phyloP scores from a whole-genome alignment of 2,888 invertebrate genomes.

The Anticlea derivata region DNA sequence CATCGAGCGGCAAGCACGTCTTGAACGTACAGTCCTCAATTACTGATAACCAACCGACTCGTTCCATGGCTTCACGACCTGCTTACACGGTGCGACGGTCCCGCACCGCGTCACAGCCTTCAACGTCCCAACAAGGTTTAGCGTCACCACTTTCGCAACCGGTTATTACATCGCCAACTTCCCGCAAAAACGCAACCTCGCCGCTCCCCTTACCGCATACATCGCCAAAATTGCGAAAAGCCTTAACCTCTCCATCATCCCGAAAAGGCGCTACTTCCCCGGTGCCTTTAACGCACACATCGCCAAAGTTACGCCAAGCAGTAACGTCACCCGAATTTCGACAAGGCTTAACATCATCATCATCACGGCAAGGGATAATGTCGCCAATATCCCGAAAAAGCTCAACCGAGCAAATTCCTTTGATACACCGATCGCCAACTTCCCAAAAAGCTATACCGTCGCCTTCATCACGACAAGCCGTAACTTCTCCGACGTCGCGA shows the following conservation, averaged over 20 bases:
- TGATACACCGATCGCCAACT: constrained; percentile 6
- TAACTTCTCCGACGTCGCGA: background rate
- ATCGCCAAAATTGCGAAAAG: background rate
- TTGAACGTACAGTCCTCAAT: background rate
- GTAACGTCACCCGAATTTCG: background rate
- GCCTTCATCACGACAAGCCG: background rate
- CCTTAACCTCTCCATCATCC: background rate
- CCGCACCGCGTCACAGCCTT: background rate
- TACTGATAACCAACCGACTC: background rate
- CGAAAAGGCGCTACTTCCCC: background rate
- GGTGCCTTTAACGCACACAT: background rate
- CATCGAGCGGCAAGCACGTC: background rate
- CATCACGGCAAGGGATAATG: no score
- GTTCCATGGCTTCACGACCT: background rate
- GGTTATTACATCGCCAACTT: background rate
- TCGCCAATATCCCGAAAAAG: background rate
- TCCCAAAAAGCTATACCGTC: background rate
- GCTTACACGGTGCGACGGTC: background rate
- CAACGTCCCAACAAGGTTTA: background rate
- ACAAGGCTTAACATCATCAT: background rate
- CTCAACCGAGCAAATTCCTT: background rate
- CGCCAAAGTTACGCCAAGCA: background rate
- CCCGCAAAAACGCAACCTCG: background rate
- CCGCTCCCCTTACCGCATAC: constrained; percentile 1
- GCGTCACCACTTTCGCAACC: background rate